Base-by-base conservation (phyloP, 1,140 invertebrate genomes). In the Brachionus calyciflorus region DNA sequence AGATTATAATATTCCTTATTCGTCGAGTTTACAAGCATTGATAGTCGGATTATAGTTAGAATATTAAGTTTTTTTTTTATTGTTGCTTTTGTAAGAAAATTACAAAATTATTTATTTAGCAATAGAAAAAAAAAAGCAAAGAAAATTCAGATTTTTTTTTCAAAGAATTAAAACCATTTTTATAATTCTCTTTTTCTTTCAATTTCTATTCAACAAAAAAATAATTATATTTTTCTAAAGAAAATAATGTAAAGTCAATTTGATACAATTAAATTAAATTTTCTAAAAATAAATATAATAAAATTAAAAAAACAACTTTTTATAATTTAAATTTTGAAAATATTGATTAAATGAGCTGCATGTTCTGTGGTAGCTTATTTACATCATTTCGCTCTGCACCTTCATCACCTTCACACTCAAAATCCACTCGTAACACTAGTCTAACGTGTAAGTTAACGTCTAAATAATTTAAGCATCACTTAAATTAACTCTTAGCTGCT, bases 321-420 rank as follows among this genome's bases (percentile, higher is more conserved):
- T 65, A 41, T 65, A 3, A 28, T 24, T 14, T 19, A 12, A 65
- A n/a, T 17, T 24, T 46, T 21, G 3, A 24, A 10, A 41, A 46
- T 3, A 65, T 41, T 44, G n/a, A 3, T 24, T 37, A 65, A 41
- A 65, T 65, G 60, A 65, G 60, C 37, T 65, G 60, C 19, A 65
- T 65, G 21, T 65, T 65, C n/a, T 65, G 60, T 14, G 40, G 60
- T 26, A 44, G 60, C 24, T 65, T 65, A 24, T 46, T 65, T 41
- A 65, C 60, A 24, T 65, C 60, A 21, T 65, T 65, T 21, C 33
- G 40, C 19, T 46, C 44, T 5, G 33, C 33, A 9, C 19, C 33
- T 24, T 65, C 40, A 5, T 28, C 60, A 28, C 17, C 55, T 60
- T 40, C 30, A 17, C 19, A 17, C 17, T 9, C 55, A 37, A 60